Evolutionary conservation across 2,888 invertebrate species (phyloP), one percentile per base, ranked within the genome.

Genomic region (Allygus modestus): DNA sequence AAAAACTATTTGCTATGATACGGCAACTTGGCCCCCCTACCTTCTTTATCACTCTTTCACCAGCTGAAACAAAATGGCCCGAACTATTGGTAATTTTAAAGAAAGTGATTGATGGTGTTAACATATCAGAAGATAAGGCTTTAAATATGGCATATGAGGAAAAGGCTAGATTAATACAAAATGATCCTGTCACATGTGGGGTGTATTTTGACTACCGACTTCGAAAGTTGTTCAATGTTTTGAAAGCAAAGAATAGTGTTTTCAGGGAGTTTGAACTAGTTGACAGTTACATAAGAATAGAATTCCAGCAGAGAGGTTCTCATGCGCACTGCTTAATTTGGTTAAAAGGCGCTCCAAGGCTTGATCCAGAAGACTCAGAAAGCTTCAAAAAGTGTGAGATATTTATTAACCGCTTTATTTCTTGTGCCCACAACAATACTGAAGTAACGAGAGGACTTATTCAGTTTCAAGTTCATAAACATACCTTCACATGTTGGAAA

Each of bases 231-330:
- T 87, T 85, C 81, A 85, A 73, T 43, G 85, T 75, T 65, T 85
- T 85, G 4, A 75, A 37, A 61, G 87, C 12, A 81, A 69, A 84
- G 87, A 89, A 86, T 82, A 54, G 54, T 54, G 23, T 54, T n/a
- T 54, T 54, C 23, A 20, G 54, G 11, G 54, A 54, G 15, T 54
- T 20, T 54, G 54, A 54, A 1, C 54, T 54, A 54, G 11, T 54
- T 54, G 54, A 54, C 11, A 54, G 31, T 12, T 88, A 87, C 82
- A 51, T 87, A 77, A 41, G 88, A 82, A 87, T 89, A 26, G 88
- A 89, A 86, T 89, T 88, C 41, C 89, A 88, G 84, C 84, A 88
- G 51, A 86, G 89, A 71, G 89, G 89, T 51, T 88, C 88, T n/a
- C 87, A 85, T 0, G 88, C 85, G 0, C 89, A 89, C 82, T 87